Percentiles rank a stretch among this genome's conserved stretches.
Conservation (phyloP, 2,888 invertebrate genomes). For the Escarpia spicata region DNA sequence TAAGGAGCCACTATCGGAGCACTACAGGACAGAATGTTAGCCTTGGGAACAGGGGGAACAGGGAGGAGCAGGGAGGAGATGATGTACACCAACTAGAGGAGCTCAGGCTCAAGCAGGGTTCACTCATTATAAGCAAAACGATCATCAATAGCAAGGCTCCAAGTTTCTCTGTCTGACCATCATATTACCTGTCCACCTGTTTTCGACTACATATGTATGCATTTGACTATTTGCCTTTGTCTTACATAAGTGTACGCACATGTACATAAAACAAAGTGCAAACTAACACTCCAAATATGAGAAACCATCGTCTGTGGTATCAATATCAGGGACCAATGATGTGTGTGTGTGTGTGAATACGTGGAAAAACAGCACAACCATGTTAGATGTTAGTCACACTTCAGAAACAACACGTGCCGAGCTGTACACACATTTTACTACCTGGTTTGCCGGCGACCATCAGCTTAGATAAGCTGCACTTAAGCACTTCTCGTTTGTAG, state of each 20-base stretch:
- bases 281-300: neutral
- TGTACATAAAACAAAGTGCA: neutral
- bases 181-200: neutral
- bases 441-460: neutral
- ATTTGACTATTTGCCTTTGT: neutral
- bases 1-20: neutral
- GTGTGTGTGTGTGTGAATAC: neutral
- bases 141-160: neutral
- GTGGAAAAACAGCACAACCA: neutral
- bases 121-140: neutral
- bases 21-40: neutral
- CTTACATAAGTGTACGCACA: neutral
- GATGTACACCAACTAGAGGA: neutral
- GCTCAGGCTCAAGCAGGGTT: neutral
- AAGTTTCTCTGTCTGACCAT: neutral
- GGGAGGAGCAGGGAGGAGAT: neutral
- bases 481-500: neutral
- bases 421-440: neutral
- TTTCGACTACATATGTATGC: neutral
- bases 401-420: neutral
- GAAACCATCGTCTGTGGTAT: neutral
- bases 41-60: neutral
- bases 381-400: neutral
- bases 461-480: neutral
- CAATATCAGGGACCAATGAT: neutral